Conservation (phyloP, 2,888 invertebrate genomes). For the Doris montereyensis region DNA sequence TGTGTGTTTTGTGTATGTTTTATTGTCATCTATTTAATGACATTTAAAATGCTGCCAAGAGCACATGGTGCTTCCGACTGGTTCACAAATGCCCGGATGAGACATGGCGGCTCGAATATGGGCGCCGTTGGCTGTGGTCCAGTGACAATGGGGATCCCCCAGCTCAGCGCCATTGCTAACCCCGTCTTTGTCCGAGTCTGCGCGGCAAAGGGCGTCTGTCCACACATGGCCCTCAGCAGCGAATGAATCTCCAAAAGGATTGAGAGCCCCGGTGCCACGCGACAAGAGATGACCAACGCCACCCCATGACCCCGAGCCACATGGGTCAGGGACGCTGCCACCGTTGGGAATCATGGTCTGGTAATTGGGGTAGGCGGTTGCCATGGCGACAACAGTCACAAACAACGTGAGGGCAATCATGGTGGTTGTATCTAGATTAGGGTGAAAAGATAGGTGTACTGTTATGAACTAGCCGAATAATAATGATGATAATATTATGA, state of each 20-base stretch:
- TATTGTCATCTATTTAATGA: too few relatives aligned
- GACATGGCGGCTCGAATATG: background rate
- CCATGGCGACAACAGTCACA: background rate
- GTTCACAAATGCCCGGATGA: constrained; percentile 4
- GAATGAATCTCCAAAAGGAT: constrained; percentile 18
- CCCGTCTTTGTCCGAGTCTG: constrained; percentile 22
- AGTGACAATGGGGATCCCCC: constrained; percentile 21
- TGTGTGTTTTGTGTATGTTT: too few relatives aligned
- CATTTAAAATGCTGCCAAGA: background rate
- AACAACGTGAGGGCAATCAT: background rate
- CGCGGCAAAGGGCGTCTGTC: background rate
- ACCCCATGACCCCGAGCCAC: constrained; percentile 4
- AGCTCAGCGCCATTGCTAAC: constrained; percentile 13
- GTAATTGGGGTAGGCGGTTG: background rate
- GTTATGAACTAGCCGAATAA: too few relatives aligned
- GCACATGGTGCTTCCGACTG: background rate
- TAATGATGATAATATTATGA: too few relatives aligned
- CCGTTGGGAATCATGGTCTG: constrained; percentile 35
- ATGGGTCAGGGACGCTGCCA: constrained; percentile 30
- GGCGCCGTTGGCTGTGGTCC: background rate
- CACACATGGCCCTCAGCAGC: constrained; percentile 20
- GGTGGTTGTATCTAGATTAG: too few relatives aligned
- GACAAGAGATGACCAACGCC: constrained; percentile 24
- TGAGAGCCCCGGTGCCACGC: background rate
- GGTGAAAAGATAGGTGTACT: too few relatives aligned